Conservation (phyloP, 2,113 vertebrate genomes). For the Bos javanicus region DNA sequence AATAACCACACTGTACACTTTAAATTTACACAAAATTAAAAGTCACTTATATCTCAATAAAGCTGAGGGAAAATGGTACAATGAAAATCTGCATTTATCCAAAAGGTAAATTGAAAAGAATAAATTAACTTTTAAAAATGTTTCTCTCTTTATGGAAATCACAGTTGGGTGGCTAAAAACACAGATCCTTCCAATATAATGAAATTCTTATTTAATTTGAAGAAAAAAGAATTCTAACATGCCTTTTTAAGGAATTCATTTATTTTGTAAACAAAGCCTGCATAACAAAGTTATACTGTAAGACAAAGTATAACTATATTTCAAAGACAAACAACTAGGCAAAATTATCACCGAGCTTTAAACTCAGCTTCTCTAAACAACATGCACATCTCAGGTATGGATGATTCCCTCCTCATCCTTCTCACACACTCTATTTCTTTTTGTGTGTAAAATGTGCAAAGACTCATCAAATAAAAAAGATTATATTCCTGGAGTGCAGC, state of each 20-base stretch:
- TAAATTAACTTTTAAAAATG: slow-evolving; percentile 7
- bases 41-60: not conserved
- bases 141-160: slow-evolving; percentile 5
- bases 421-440: not conserved
- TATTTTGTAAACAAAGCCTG: not conserved
- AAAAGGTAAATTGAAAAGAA: slow-evolving; percentile 4
- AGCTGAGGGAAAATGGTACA: not conserved
- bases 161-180: not conserved
- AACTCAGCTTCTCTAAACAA: not conserved
- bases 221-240: not conserved
- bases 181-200: not conserved
- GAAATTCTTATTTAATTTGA: slow-evolving; percentile 21
- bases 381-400: not conserved
- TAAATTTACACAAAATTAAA: not conserved
- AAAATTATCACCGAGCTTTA: slow-evolving; percentile 20
- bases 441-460: not conserved
- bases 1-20: not conserved
- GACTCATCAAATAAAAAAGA: not conserved
- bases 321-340: not conserved
- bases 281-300: not conserved
- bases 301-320: not conserved
- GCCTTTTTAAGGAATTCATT: slow-evolving; percentile 33
- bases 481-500: too few species aligned
- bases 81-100: not conserved
- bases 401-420: not conserved